Evolutionary conservation across 2,888 invertebrate genomes (phyloP).

Genomic region (Meganola albula): DNA sequence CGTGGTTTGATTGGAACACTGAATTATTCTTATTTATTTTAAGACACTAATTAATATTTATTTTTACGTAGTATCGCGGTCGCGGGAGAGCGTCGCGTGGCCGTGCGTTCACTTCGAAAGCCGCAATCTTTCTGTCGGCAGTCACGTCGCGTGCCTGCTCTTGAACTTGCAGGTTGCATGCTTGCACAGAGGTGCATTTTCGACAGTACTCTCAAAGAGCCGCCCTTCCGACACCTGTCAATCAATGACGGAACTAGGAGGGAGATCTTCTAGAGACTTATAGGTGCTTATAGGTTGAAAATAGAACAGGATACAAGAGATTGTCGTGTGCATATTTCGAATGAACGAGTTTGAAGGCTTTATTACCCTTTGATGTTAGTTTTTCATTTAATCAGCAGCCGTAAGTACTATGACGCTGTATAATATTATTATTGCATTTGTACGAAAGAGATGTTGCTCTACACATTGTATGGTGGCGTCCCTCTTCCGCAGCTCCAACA

Average conservation of each 20-base stretch:
- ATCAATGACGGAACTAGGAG: conserved; percentile 12
- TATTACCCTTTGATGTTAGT: too few species aligned
- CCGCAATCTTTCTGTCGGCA: conserved; percentile 53
- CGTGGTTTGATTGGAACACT: conserved; percentile 35
- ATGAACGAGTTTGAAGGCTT: too few species aligned
- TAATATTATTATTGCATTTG: too few species aligned
- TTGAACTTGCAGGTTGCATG: conserved; percentile 69
- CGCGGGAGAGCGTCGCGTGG: conserved; percentile 29
- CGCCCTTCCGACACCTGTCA: conserved; percentile 22
- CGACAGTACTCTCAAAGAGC: conserved; percentile 32
- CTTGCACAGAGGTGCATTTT: conserved; percentile 60
- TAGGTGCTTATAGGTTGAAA: background rate
- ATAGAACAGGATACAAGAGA: too few species aligned
- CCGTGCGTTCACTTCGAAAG: conserved; percentile 54
- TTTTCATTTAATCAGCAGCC: too few species aligned
- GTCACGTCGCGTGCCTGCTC: conserved; percentile 45
- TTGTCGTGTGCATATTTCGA: conserved; percentile 8
- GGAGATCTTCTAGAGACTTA: background rate
- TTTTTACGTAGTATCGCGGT: conserved; percentile 41
- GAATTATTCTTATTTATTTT: conserved; percentile 30
- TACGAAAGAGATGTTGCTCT: too few species aligned
- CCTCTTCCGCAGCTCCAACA: too few species aligned
- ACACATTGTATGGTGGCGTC: too few species aligned
- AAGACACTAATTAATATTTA: too few species aligned
- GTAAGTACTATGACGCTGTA: too few species aligned